Evolutionary conservation across 2,888 invertebrate genomes (phyloP), one percentile per base, ranked within the genome.

Genomic region (Ophioninae sp.): DNA sequence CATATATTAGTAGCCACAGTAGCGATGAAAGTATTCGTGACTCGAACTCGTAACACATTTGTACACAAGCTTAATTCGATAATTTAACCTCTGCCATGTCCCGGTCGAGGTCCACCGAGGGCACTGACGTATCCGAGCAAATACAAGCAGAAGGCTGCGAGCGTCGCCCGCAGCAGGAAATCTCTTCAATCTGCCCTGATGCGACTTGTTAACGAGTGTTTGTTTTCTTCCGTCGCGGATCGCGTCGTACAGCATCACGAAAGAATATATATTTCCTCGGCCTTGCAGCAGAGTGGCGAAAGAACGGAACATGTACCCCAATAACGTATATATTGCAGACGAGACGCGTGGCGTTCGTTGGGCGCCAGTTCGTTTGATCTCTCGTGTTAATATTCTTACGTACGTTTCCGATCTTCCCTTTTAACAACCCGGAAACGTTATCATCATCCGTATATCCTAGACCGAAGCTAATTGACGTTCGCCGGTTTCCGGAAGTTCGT

Each of bases 161-260:
- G 86, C 85, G 85, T 84, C 85, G 89, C 87, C 39, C 67, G 89
- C 88, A 89, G 89, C 92, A 91, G 91, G 91, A 92, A 92, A 91
- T 92, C 92, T 92, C 91, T 92, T 90, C 90, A 92, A 92, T 91
- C 90, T 91, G 91, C 87, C 87, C 89, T 90, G 89, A 91, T 92
- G 91, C 89, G 89, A 85, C 91, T 91, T 88, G 90, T 91, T 92
- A 92, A 91, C 90, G 87, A 90, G 89, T 89, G 89, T 91, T 91
- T 92, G 91, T 91, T 91, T 92, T 91, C 90, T 89, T 91, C 88
- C 89, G 88, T 87, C 87, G 84, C 73, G 81, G 62, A 59, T 59
- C 73, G 74, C 79, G 67, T 85, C 80, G 17, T 44, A 56, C 76
- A 64, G 64, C 68, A 76, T 57, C 57, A 79, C 50, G 37, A 68